A percentile compares a stretch with the other conserved stretches of the same genome.
phyloP scores from a whole-genome alignment of 2,888 invertebrate genomes.

The Dicycla oo region DNA sequence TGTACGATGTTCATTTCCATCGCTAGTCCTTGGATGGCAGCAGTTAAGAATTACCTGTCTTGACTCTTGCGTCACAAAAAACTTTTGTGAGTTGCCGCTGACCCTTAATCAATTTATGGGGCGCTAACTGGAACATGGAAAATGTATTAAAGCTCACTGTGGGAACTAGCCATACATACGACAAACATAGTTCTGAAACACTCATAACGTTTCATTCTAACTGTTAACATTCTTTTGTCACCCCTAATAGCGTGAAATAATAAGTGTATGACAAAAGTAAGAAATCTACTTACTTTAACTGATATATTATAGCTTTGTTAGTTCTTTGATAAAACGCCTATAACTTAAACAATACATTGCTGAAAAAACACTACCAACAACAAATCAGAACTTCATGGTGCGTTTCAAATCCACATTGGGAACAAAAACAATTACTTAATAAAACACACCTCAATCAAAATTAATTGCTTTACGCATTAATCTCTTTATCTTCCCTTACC shows the following conservation, averaged over 20 bases:
- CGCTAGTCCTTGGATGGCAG: constrained; percentile 70
- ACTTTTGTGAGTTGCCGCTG: constrained; percentile 85
- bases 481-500: constrained; percentile 87
- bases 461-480: constrained; percentile 90
- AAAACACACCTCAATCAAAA: constrained; percentile 90
- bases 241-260: constrained; percentile 50
- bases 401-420: constrained; percentile 84
- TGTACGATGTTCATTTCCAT: constrained; percentile 33
- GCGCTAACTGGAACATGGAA: constrained; percentile 90
- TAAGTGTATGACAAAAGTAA: constrained; percentile 38
- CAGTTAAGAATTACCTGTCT: constrained; percentile 79
- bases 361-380: constrained; percentile 62
- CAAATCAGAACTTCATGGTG: constrained; percentile 74
- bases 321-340: constrained; percentile 7
- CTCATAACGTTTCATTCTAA: constrained; percentile 72
- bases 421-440: constrained; percentile 89
- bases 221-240: constrained; percentile 59
- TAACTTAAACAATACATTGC: constrained; percentile 45
- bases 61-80: constrained; percentile 77
- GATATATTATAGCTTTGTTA: constrained; percentile 23
- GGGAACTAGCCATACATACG: constrained; percentile 85
- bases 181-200: constrained; percentile 77
- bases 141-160: constrained; percentile 89
- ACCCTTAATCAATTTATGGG: constrained; percentile 90
- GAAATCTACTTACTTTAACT: constrained; percentile 7